Percentiles rank a stretch among this genome's conserved stretches.
Evolutionary conservation across 2,113 vertebrate genomes (phyloP).

Genomic region (Ptyas mucosa): DNA sequence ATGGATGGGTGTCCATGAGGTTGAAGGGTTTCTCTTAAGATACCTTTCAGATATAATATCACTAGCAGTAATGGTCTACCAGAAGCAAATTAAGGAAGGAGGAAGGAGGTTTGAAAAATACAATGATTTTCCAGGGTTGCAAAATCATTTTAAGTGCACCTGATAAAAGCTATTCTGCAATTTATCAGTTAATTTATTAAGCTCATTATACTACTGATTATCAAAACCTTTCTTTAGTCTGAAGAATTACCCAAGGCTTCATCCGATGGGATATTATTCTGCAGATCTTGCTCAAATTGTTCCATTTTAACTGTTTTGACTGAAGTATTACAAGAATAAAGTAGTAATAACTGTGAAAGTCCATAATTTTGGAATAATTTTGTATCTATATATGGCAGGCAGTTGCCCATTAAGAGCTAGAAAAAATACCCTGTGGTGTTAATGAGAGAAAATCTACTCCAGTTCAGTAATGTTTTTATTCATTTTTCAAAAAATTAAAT

Average conservation of each 20-base stretch:
- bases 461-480: slow-evolving; percentile 49
- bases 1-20: neutral
- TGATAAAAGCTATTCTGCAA: neutral
- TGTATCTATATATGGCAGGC: slow-evolving; percentile 31
- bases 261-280: neutral
- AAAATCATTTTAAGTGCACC: neutral
- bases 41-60: too few relatives aligned
- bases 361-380: neutral
- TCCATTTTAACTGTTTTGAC: rapidly evolving
- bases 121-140: neutral
- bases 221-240: too few relatives aligned
- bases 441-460: slow-evolving; percentile 48
- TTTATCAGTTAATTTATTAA: neutral
- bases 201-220: too few relatives aligned
- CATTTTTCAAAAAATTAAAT: slow-evolving; percentile 43
- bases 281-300: neutral
- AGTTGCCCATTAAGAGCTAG: slow-evolving; percentile 55
- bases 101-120: too few relatives aligned
- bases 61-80: too few relatives aligned
- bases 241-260: too few relatives aligned
- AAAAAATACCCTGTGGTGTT: slow-evolving; percentile 49
- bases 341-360: neutral
- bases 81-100: too few relatives aligned
- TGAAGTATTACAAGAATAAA: neutral
- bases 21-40: neutral